Percentiles rank a stretch among this genome's conserved stretches.
These are phyloP conservation scores for Platygyra sinensis DNA, from an alignment of 64 coral and sea anemone genomes.

Conservation along the genomic window DNA sequence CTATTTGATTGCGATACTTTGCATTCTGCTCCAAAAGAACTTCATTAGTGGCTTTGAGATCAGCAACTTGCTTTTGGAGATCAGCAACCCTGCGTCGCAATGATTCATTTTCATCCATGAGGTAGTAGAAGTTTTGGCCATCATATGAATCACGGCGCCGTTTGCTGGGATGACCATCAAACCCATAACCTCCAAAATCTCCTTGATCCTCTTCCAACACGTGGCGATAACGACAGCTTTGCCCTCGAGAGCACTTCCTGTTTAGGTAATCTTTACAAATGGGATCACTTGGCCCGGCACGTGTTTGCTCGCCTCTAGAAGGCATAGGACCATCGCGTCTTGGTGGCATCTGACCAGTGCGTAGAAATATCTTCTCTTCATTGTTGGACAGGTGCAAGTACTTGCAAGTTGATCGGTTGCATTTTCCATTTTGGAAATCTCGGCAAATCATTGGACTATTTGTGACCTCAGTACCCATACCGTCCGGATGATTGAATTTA, in stretches of 20 bases:
- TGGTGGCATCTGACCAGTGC: conserved; percentile 84
- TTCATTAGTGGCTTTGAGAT: conserved; percentile 95
- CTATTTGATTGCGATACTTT: conserved; percentile 82
- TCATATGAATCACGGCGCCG: conserved; percentile 82
- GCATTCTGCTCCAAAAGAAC: conserved; percentile 98
- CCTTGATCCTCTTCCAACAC: conserved; percentile 67
- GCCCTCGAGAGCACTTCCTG: conserved; percentile 86
- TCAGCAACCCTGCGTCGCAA: conserved; percentile 80
- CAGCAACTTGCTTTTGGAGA: conserved; percentile 93
- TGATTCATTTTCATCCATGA: conserved; percentile 95
- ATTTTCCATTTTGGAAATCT: conserved; percentile 98
- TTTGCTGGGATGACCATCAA: conserved; percentile 70
- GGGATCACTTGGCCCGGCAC: conserved; percentile 67
- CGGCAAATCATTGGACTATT: conserved; percentile 98
- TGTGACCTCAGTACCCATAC: conserved; percentile 79
- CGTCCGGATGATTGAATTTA: conserved; percentile 93
- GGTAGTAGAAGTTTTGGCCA: conserved; percentile 60
- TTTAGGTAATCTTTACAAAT: conserved; percentile 97
- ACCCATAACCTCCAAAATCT: conserved; percentile 57
- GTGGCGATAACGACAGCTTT: conserved; percentile 84
- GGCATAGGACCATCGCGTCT: background rate
- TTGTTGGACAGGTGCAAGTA: conserved; percentile 88
- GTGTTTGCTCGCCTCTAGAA: conserved; percentile 48
- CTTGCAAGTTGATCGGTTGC: conserved; percentile 87
- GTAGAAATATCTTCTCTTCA: conserved; percentile 90